phyloP scores from a whole-genome alignment of 2,888 invertebrate species.

The Tetranychus piercei region DNA sequence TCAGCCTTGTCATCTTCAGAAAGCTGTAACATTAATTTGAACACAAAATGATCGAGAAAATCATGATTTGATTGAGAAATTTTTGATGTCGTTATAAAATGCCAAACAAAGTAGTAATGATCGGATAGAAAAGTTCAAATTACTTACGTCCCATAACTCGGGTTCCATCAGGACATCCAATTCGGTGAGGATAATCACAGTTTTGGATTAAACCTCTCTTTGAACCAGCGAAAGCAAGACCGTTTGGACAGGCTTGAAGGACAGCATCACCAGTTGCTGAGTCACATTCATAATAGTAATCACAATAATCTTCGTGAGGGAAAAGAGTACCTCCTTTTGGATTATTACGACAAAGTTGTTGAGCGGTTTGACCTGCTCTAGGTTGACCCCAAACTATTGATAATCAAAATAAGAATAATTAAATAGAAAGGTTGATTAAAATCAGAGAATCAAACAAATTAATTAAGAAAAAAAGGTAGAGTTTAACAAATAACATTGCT shows the following conservation, averaged over 20 bases:
- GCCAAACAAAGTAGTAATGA: too few relatives aligned
- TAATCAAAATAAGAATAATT: background rate
- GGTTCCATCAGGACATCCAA: constrained; percentile 27
- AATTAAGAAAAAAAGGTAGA: background rate
- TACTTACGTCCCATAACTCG: constrained; percentile 26
- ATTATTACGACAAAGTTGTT: constrained; percentile 21
- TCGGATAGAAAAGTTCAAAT: background rate
- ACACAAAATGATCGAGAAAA: too few relatives aligned
- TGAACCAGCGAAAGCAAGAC: constrained; percentile 69
- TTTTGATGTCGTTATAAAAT: too few relatives aligned
- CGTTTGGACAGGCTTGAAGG: constrained; percentile 73
- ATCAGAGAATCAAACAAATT: background rate
- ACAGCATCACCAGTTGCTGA: constrained; percentile 49
- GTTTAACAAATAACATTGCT: background rate
- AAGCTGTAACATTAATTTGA: too few relatives aligned
- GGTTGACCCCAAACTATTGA: background rate
- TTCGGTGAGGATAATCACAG: constrained; percentile 28
- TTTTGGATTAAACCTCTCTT: constrained; percentile 34
- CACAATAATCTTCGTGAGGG: constrained; percentile 44
- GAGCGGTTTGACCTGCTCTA: background rate
- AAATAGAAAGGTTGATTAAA: background rate
- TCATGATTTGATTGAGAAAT: too few relatives aligned
- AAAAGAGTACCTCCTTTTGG: constrained; percentile 24
- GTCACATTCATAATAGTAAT: constrained; percentile 69
- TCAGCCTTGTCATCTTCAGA: too few relatives aligned